Percentiles rank a stretch among this genome's conserved stretches.
Conservation (phyloP, 2,113 vertebrate species). For the Phyllostomus hastatus region DNA sequence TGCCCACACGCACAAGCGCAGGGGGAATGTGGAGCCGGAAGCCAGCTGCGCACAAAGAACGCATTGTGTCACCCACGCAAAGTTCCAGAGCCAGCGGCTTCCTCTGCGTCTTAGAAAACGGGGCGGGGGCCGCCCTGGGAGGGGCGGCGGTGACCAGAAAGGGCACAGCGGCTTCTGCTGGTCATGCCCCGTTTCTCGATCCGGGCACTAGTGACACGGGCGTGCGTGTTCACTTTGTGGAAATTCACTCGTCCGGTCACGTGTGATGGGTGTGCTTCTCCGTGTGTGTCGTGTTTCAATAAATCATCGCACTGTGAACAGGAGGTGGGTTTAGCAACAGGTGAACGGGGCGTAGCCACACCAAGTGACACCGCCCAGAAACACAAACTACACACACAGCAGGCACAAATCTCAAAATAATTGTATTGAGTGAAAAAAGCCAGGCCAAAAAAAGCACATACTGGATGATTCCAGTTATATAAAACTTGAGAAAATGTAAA, state of each 20-base stretch:
- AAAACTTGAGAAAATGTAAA: neutral
- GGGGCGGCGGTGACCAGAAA: accelerated
- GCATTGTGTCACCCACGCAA: accelerated
- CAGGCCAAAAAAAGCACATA: constrained; percentile 12
- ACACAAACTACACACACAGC: neutral
- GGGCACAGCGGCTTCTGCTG: neutral
- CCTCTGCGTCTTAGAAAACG: neutral
- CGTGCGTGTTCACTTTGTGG: accelerated
- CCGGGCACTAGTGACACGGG: neutral
- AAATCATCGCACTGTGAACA: neutral
- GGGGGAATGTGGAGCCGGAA: accelerated
- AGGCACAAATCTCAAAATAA: neutral
- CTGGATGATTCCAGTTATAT: constrained; percentile 2
- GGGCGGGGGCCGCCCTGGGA: neutral
- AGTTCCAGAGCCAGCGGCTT: neutral
- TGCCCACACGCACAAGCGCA: accelerated
- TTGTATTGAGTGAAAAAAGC: neutral
- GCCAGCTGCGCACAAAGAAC: neutral
- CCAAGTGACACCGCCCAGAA: neutral
- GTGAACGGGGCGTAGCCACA: accelerated
- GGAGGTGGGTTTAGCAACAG: neutral
- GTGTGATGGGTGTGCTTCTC: neutral
- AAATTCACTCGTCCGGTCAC: neutral
- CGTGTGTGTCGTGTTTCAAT: accelerated
- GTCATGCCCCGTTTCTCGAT: accelerated